Conservation (phyloP, 2,888 invertebrate species). For the Thelaira solivaga region DNA sequence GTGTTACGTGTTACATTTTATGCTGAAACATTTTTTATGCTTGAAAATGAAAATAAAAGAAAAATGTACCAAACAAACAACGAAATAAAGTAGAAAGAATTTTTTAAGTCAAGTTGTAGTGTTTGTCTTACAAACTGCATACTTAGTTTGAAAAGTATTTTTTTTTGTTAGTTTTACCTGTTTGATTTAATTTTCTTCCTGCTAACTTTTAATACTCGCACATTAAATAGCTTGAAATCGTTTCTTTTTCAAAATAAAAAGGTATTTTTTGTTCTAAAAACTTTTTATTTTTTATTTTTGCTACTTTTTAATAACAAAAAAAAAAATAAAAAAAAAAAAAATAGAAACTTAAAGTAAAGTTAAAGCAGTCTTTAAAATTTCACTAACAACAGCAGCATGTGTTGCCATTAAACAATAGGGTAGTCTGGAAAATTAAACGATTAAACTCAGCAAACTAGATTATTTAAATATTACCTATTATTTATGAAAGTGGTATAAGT, state of each 20-base stretch:
- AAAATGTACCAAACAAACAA: slow-evolving; percentile 2
- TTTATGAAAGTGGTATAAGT: too few relatives aligned
- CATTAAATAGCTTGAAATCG: neutral
- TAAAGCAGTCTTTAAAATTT: too few relatives aligned
- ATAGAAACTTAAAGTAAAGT: too few relatives aligned
- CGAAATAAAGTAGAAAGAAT: neutral
- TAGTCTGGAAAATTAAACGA: too few relatives aligned
- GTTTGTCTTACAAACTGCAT: neutral
- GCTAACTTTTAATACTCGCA: neutral
- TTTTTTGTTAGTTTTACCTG: neutral
- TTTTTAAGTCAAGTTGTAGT: neutral
- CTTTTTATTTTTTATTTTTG: too few relatives aligned
- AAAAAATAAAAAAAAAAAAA: neutral
- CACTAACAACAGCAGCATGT: too few relatives aligned
- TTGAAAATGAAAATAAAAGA: too few relatives aligned
- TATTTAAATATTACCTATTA: too few relatives aligned
- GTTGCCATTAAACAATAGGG: too few relatives aligned
- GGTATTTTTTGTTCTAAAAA: neutral
- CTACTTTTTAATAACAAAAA: too few relatives aligned
- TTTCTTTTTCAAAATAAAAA: neutral
- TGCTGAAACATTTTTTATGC: neutral
- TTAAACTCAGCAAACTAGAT: too few relatives aligned
- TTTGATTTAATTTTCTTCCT: neutral
- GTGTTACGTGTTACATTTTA: neutral
- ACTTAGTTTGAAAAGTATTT: neutral